Conservation (phyloP, 1,140 invertebrate genomes). For the Drosophila tsacasi region DNA sequence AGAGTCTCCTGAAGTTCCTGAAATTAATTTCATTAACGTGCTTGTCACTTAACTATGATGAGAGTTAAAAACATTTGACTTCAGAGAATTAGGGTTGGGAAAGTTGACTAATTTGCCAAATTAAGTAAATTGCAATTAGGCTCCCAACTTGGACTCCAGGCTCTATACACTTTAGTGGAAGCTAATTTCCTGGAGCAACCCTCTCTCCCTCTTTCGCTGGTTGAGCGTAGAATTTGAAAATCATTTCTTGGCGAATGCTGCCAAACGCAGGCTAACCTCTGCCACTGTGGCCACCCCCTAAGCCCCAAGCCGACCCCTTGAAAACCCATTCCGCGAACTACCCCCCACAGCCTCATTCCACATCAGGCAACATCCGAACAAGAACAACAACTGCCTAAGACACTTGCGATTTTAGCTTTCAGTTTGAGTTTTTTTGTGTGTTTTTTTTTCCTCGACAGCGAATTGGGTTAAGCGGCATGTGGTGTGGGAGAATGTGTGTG, state of each 20-base stretch:
- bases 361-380: conserved; percentile 28
- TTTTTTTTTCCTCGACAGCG: conserved; percentile 35
- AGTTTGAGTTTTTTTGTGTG: conserved; percentile 28
- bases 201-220: conserved; percentile 21
- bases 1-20: neutral
- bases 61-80: neutral
- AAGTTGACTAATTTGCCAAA: conserved; percentile 7
- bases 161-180: neutral
- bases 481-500: conserved; percentile 31
- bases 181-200: conserved; percentile 36
- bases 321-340: neutral
- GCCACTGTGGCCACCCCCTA: neutral
- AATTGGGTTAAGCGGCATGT: conserved; percentile 79
- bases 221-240: conserved; percentile 50
- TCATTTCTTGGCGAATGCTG: conserved; percentile 65
- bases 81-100: neutral
- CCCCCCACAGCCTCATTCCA: conserved; percentile 2
- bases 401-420: conserved; percentile 66
- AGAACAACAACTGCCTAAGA: conserved; percentile 66
- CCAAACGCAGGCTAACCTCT: conserved; percentile 58
- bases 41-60: conserved; percentile 1
- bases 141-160: neutral
- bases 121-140: neutral
- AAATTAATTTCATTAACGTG: neutral
- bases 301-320: neutral